Evolutionary conservation across 2,797 vertebrate species (phyloP), one percentile per base, ranked within the genome.

Genomic region (Huso huso): DNA sequence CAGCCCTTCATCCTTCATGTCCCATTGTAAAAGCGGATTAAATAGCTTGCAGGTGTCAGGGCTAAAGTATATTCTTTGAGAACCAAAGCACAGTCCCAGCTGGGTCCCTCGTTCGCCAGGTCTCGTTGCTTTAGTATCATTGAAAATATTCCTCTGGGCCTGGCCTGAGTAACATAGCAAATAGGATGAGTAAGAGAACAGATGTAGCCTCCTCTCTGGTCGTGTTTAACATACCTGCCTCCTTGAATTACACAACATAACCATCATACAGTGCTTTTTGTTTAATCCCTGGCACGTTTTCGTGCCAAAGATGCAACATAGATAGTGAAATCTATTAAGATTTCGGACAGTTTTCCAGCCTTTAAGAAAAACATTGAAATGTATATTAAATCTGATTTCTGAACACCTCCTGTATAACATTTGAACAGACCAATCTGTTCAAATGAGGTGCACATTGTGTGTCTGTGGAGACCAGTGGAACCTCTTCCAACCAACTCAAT

Each of bases 11-110:
- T 86, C 88, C 89, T 88, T 84, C 85, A 89, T 89, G 89, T 90
- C 90, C 91, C 88, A 92, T 92, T 95, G 92, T 94, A 95, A 95
- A 95, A 94, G 92, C 91, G 91, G 91, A 93, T 91, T 88, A 93
- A 95, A 96, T 96, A 91, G 92, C 89, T 95, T 95, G 93, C 95
- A 98, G 95, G 96, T 97, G 94, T 95, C 93, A 90, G 92, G 89
- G 94, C 94, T 95, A 93, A 94, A 94, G 91, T 91, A 88, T 91
- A 88, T 87, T 90, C 89, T 88, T 87, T 86, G 84, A 88, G 86
- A 91, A 91, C 84, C 85, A 88, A 84, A 92, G 88, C 88, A 87
- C 76, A 89, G 83, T 80, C 85, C 87, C 95, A 96, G 94, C 94
- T 96, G 94, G 89, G 84, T 87, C 89, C 85, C 90, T 91, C 90